Conservation (phyloP, 2,797 vertebrate genomes). For the Gadopsis bispinosus region DNA sequence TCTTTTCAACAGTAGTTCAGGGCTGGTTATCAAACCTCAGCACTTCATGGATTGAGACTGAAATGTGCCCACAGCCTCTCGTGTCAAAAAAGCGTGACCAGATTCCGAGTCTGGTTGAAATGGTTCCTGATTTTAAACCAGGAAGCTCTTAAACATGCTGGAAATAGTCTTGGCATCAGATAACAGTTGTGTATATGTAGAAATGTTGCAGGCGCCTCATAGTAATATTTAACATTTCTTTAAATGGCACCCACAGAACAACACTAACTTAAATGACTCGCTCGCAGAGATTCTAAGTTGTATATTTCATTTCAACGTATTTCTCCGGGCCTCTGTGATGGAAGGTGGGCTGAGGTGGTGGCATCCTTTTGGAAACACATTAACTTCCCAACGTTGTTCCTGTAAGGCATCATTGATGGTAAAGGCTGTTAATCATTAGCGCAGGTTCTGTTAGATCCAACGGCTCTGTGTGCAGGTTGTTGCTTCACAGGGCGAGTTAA, state of each 20-base stretch:
- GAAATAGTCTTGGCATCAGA: background rate
- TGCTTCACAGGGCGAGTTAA: background rate
- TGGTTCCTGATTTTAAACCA: too few relatives aligned
- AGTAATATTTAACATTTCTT: background rate
- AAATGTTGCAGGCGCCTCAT: background rate
- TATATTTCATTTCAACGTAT: background rate
- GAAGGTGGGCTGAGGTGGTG: background rate
- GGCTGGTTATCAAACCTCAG: background rate
- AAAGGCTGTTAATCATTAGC: constrained; percentile 25
- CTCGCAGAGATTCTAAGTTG: background rate
- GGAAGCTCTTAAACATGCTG: background rate
- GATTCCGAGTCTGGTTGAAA: background rate
- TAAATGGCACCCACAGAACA: background rate
- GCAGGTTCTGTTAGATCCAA: background rate
- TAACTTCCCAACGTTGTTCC: background rate
- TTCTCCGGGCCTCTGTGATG: background rate
- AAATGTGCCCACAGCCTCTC: background rate
- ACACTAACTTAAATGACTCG: background rate
- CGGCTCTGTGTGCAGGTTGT: background rate
- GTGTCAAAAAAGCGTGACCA: background rate
- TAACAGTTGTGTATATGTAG: background rate
- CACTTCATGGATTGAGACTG: background rate
- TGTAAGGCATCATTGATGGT: background rate
- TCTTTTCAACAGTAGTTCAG: background rate
- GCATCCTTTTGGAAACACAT: constrained; percentile 17